A percentile compares a stretch with the other conserved stretches of the same genome.
Conservation (phyloP, 2,888 invertebrate genomes). For the Cephus pygmeus region DNA sequence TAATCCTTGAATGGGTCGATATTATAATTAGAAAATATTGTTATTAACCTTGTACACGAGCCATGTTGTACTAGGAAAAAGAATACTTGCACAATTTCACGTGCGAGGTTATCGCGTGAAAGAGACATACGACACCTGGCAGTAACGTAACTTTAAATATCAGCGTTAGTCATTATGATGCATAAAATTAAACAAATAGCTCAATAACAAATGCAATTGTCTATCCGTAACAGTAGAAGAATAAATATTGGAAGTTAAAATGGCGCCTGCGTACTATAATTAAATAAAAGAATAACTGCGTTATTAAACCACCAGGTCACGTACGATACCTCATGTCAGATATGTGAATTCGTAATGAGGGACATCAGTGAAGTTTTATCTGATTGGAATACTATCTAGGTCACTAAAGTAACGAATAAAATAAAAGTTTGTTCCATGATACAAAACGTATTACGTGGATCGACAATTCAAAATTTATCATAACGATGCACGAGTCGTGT, state of each 20-base stretch:
- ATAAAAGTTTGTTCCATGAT: not conserved
- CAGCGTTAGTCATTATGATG: too few species aligned
- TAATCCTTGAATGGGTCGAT: not conserved
- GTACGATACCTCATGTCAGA: not conserved
- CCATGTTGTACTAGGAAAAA: not conserved
- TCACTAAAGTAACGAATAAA: not conserved
- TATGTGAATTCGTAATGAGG: not conserved
- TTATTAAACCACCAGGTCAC: not conserved
- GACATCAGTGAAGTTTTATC: not conserved
- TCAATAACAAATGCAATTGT: not conserved
- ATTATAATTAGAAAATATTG: not conserved
- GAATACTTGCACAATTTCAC: not conserved
- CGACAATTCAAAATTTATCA: not conserved
- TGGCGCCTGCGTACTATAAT: not conserved
- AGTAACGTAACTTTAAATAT: not conserved
- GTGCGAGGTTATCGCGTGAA: not conserved
- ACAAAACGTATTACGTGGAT: not conserved
- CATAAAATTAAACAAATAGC: not conserved
- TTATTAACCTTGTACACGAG: not conserved
- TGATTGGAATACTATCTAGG: not conserved
- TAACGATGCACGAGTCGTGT: not conserved
- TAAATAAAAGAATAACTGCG: not conserved
- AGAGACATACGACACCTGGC: not conserved
- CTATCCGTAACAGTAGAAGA: not conserved
- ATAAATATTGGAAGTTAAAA: not conserved